A percentile compares a stretch with the other conserved stretches of the same genome.
Conservation (phyloP, 2,888 invertebrate species). For the Apodemia hepburni region DNA sequence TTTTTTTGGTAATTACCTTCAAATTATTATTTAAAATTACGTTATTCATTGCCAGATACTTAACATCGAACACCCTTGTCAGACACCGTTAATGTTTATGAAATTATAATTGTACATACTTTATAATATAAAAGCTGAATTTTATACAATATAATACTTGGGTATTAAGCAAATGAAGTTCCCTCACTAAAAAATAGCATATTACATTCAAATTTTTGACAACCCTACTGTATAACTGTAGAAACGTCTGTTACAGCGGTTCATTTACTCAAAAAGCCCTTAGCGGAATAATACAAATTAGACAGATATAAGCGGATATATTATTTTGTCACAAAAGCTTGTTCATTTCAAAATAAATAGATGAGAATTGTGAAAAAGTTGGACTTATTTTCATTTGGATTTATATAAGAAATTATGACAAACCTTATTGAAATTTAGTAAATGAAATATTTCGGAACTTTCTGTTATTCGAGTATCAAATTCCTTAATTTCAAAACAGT, state of each 20-base stretch:
- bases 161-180: too few relatives aligned
- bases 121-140: too few relatives aligned
- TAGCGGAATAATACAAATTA: conserved; percentile 58
- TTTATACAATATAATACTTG: too few relatives aligned
- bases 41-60: too few relatives aligned
- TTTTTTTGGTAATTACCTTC: too few relatives aligned
- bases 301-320: conserved; percentile 35
- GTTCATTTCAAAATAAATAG: conserved; percentile 10
- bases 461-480: neutral
- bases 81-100: too few relatives aligned
- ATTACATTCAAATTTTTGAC: neutral
- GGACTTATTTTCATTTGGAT: neutral
- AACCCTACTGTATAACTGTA: conserved; percentile 26
- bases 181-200: neutral
- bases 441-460: neutral
- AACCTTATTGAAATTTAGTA: neutral
- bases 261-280: conserved; percentile 52
- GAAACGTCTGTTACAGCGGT: conserved; percentile 70
- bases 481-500: too few relatives aligned
- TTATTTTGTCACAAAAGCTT: conserved; percentile 13
- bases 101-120: too few relatives aligned
- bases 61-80: too few relatives aligned
- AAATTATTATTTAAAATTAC: too few relatives aligned
- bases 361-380: neutral
- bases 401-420: neutral